Percentiles rank a stretch among this genome's conserved stretches.
These are phyloP conservation scores for Ceraclea dissimilis DNA, from an alignment of 2,888 invertebrate species.

Conservation along the genomic window DNA sequence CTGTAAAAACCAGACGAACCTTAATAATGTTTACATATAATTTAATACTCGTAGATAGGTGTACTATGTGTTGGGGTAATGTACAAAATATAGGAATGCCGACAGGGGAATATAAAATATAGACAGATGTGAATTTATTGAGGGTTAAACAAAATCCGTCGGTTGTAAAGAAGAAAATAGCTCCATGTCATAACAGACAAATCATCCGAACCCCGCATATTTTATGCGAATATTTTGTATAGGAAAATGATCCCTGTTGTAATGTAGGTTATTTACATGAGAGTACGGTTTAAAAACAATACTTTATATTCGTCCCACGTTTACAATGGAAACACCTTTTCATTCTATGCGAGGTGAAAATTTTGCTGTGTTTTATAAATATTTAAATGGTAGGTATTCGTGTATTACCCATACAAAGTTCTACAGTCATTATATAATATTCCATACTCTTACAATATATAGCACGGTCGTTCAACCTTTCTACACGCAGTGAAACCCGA, in stretches of 20 bases:
- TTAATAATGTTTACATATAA: too few relatives aligned
- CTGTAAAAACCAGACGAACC: too few relatives aligned
- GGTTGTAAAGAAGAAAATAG: not conserved
- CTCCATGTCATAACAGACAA: not conserved
- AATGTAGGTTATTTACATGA: not conserved
- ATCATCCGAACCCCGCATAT: not conserved
- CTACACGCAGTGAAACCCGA: too few relatives aligned
- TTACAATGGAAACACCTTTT: not conserved
- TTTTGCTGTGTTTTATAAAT: not conserved
- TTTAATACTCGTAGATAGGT: too few relatives aligned
- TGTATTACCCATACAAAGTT: not conserved
- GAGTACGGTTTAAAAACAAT: not conserved
- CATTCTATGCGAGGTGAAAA: not conserved
- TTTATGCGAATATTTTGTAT: not conserved
- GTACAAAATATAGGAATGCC: not conserved
- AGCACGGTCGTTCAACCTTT: too few relatives aligned
- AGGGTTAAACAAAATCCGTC: not conserved
- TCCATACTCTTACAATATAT: too few relatives aligned
- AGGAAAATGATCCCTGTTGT: not conserved
- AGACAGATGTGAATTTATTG: slow-evolving; percentile 1
- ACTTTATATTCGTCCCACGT: not conserved
- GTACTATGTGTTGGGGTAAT: too few relatives aligned
- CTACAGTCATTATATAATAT: too few relatives aligned
- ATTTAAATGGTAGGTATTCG: too few relatives aligned
- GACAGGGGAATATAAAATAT: not conserved